A percentile compares a stretch with the other conserved stretches of the same genome.
phyloP scores from a whole-genome alignment of 2,113 vertebrate species.

The Colistium nudipinnis region DNA sequence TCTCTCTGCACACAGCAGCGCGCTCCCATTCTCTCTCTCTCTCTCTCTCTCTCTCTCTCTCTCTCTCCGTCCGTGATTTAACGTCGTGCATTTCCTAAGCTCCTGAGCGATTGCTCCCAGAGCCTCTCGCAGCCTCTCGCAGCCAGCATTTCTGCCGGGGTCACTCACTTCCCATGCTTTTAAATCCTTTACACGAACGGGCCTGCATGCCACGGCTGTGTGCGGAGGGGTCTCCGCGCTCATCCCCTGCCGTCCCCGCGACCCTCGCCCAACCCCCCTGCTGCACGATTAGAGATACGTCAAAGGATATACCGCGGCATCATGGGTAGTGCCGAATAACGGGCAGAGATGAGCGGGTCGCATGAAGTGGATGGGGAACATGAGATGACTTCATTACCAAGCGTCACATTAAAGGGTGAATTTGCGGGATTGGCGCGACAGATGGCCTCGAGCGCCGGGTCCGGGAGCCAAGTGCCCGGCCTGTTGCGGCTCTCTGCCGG shows the following conservation, averaged over 20 bases:
- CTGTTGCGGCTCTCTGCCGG: constrained; percentile 50
- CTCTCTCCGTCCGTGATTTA: constrained; percentile 39
- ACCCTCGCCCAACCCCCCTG: constrained; percentile 32
- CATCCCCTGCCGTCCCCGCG: constrained; percentile 4
- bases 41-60: constrained; percentile 32
- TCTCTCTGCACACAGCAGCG: constrained; percentile 51
- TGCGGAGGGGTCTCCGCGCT: background rate
- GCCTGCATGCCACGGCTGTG: constrained; percentile 13
- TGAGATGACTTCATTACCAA: constrained; percentile 59
- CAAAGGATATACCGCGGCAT: constrained; percentile 55
- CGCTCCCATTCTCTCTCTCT: constrained; percentile 35
- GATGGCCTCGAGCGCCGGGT: constrained; percentile 60
- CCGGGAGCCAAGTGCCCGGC: constrained; percentile 57
- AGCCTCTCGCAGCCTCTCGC: background rate
- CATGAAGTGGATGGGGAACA: constrained; percentile 48
- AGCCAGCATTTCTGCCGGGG: constrained; percentile 20
- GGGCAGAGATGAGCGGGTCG: constrained; percentile 34
- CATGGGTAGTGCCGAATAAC: constrained; percentile 22
- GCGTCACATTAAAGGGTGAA: constrained; percentile 49
- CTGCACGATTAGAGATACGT: constrained; percentile 45
- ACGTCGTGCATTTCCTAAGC: constrained; percentile 39
- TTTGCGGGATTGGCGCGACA: constrained; percentile 49
- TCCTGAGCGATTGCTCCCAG: constrained; percentile 21
- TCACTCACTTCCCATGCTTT: constrained; percentile 50
- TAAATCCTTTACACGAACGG: constrained; percentile 38